Conservation (phyloP, 2,888 invertebrate species). For the Tachina lurida region DNA sequence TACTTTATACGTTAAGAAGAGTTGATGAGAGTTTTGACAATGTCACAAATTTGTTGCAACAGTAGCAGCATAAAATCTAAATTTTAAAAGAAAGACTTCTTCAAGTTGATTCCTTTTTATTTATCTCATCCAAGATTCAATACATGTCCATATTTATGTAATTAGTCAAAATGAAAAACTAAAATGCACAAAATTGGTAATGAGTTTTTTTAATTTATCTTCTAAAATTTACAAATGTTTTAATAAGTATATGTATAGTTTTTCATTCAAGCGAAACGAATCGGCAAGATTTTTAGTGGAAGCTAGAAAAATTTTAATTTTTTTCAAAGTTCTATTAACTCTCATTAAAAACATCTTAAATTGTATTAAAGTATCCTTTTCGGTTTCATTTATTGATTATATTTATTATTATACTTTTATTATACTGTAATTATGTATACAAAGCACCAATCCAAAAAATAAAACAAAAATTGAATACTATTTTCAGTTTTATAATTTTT, state of each 20-base stretch:
- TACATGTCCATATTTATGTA: too few species aligned
- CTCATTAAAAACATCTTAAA: conserved; percentile 58
- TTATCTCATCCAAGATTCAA: too few species aligned
- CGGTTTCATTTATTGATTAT: conserved; percentile 27
- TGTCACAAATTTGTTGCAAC: too few species aligned
- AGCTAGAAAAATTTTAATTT: conserved; percentile 14
- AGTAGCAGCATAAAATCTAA: too few species aligned
- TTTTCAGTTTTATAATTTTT: conserved; percentile 72
- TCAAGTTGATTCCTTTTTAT: too few species aligned
- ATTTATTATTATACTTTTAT: conserved; percentile 62
- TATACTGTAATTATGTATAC: conserved; percentile 57
- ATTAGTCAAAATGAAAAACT: too few species aligned
- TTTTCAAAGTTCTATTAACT: conserved; percentile 37
- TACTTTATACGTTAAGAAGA: too few species aligned
- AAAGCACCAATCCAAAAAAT: conserved; percentile 55
- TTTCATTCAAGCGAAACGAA: neutral
- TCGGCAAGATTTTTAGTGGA: conserved; percentile 3
- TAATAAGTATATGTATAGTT: neutral
- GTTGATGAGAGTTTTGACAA: too few species aligned
- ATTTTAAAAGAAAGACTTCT: too few species aligned
- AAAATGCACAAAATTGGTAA: too few species aligned
- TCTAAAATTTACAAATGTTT: neutral
- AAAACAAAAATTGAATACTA: conserved; percentile 46
- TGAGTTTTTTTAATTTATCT: too few species aligned
- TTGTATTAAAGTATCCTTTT: conserved; percentile 30